Evolutionary conservation across 2,113 vertebrate genomes (phyloP), one percentile per base, ranked within the genome.

Genomic region (Cynoglossus semilaevis): DNA sequence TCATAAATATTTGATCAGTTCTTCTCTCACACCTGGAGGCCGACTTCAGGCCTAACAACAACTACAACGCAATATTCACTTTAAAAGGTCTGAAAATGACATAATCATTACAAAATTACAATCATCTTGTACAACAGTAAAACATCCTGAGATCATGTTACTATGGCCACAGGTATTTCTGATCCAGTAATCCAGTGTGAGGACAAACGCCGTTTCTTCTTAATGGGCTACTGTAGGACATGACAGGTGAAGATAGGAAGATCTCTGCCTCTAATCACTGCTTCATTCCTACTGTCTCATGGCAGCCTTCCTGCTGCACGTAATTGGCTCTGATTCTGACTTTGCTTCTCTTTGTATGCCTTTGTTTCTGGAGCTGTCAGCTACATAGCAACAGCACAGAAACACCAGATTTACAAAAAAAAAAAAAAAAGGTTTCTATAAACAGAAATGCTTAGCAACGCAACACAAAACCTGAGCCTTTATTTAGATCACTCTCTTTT

Each of bases 271-370:
- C 51, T 67, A 56, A 73, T 68, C 41, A 72, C 44, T 5, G 17
- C 55, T 63, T 51, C 37, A 61, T 53, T 74, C 51, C 41, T 17
- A 15, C 18, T 54, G 57, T 57, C 55, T 70, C 56, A 59, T 60
- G 15, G 44, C 47, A 49, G 63, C 64, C 44, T 45, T 45, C 11
- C 41, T 3, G 10, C 50, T 55, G 45, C 67, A 67, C 43, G 37
- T 77, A 76, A 81, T 80, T 70, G 76, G 62, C 61, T 73, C 18
- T 44, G 42, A 71, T 60, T 74, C 77, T 69, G 51, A 55, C 47
- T 69, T 62, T n/a, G 16, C 55, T 49, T 56, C 52, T 38, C 58
- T 74, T 8, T 52, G 35, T 17, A 17, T 17, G 3, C 0, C 64
- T 57, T 64, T 35, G 57, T 68, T 47, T 67, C 57, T 51, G 16